Base-by-base conservation (phyloP, 1,140 invertebrate genomes). In the Drosophila tani region DNA sequence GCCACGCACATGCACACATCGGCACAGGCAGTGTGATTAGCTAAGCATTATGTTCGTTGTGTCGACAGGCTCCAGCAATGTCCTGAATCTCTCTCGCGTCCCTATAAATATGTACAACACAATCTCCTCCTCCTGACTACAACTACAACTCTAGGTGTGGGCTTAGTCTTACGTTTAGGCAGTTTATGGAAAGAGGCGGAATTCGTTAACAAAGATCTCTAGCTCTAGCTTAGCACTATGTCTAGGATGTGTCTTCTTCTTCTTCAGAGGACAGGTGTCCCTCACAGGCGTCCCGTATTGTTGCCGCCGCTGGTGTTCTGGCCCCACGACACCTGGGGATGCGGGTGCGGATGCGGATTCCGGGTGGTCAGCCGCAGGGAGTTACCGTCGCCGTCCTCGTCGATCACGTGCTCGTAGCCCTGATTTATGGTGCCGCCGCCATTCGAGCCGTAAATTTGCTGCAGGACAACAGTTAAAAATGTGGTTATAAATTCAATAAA, bases 351-450 rank as follows among this genome's bases (percentile, higher is more conserved):
- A 65, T 91, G 82, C 7, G 86, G 91, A 77, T 93, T 93, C 81
- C 94, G 93, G 7, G 94, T 93, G 63, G 94, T 94, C 49, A 95
- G 82, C 80, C 94, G 93, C 47, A 95, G 92, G 3, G 94, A 95
- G 75, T 94, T 95, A 63, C 91, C 93, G 56, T 94, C 94, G 24
- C 94, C 94, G 27, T 95, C 94, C n/a, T 94, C 94, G 8, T 94
- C 94, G 11, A 94, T 91, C 3, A 94, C 93, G 11, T 94, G 93
- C 69, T 95, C 95, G 75, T 95, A 95, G 17, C 91, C 94, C 82
- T 94, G 93, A 75, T 95, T 95, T 2, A 95, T 91, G 75, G 94
- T 94, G 29, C 94, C 94, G 2, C 91, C 91, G n/a, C 91, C 91
- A 58, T 92, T 92, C 0, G 92, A 91, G 43, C 92, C 92, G 51